These are phyloP conservation scores for Napeogenes inachia DNA, from an alignment of 2,888 invertebrate species.

Conservation along the genomic window DNA sequence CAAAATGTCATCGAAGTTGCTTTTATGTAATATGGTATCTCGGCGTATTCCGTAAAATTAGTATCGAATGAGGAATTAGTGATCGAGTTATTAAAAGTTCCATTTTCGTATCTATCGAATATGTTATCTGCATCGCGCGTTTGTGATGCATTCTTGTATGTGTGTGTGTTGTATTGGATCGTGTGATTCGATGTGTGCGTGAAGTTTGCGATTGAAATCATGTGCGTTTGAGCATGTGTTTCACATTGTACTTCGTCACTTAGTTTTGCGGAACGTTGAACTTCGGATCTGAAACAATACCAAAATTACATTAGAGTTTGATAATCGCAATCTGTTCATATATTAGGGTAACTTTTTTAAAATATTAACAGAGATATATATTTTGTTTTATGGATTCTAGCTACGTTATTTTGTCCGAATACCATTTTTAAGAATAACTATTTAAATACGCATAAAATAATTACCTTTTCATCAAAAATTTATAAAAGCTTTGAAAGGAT, in stretches of 20 bases:
- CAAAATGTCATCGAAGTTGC: slow-evolving; percentile 93
- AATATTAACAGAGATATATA: no score
- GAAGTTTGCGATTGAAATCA: slow-evolving; percentile 67
- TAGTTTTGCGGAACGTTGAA: slow-evolving; percentile 16
- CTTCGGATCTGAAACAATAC: slow-evolving; percentile 30
- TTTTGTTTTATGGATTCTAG: no score
- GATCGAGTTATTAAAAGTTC: slow-evolving; percentile 42
- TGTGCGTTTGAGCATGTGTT: slow-evolving; percentile 48
- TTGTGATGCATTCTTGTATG: slow-evolving; percentile 46
- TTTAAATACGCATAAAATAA: no score
- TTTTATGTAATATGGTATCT: slow-evolving; percentile 90
- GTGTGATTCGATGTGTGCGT: slow-evolving; percentile 54
- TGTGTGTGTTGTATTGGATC: slow-evolving; percentile 42
- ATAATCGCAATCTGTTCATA: no score
- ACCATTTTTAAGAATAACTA: no score
- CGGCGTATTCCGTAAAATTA: slow-evolving; percentile 70
- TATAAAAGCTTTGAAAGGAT: no score
- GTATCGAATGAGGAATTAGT: slow-evolving; percentile 45
- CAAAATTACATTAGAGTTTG: not conserved
- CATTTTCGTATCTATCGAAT: slow-evolving; percentile 37
- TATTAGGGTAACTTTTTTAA: no score
- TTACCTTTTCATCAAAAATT: no score
- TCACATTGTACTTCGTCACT: slow-evolving; percentile 51
- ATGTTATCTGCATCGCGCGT: slow-evolving; percentile 34
- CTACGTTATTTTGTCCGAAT: no score